Base-by-base conservation (phyloP, 2,797 vertebrate genomes). In the Pelobates cultripes region DNA sequence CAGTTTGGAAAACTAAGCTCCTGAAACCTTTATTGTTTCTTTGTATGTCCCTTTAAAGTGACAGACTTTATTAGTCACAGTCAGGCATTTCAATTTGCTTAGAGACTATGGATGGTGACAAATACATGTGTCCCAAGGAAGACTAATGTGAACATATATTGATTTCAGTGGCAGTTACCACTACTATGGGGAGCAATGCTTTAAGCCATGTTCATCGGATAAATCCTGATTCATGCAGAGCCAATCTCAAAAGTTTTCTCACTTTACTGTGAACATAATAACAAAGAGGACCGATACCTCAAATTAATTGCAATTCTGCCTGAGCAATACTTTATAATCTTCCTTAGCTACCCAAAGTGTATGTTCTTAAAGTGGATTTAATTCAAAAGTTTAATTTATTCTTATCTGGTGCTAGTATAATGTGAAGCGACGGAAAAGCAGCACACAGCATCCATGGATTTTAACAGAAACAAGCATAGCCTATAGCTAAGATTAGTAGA, bases 331-430 rank as follows among this genome's bases (percentile, higher is more conserved):
- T 51, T 81, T 71, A 71, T 82, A 72, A 73, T 81, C 80, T 76
- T 64, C 66, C n/a, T 71, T 64, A 17, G 69, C 75, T 61, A 60
- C 70, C 69, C 71, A 74, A 74, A 74, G 75, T 78, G 80, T 71
- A 77, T 70, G 68, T 78, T 53, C 70, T 74, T 44, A 67, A 74
- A 53, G 78, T 79, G 53, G 64, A 75, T 83, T 79, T 70, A 78
- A 75, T 83, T 79, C 81, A 83, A 64, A 83, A 76, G 70, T 79
- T 83, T 83, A 70, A 83, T 79, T 83, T 83, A 83, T 75, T 78
- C 70, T 78, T 79, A 83, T 79, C 81, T 75, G 72, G 71, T 55
- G 55, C 60, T 64, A 75, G 63, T 74, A 55, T 79, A 78, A 83
- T 78, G 73, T 70, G 69, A 75, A 83, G 67, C 55, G 42, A 68